Conservation (phyloP, 1,140 invertebrate genomes). For the Bombus affinis region DNA sequence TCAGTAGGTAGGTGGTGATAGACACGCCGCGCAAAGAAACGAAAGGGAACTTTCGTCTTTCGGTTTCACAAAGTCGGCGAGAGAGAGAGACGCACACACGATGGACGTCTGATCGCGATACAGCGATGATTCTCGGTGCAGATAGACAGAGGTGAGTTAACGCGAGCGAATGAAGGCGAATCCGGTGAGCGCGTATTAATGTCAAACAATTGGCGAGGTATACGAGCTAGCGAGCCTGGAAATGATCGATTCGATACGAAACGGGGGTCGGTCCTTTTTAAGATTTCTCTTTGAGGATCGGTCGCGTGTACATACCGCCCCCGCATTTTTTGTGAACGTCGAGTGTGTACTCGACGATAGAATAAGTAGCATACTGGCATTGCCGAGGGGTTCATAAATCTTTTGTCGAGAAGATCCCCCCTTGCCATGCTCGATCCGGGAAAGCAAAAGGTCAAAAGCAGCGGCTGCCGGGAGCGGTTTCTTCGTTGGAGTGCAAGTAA, state of each 20-base stretch:
- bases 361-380: constrained; percentile 73
- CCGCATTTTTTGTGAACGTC: constrained; percentile 67
- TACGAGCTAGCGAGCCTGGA: constrained; percentile 12
- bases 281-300: constrained; percentile 62
- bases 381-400: constrained; percentile 74
- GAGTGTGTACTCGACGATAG: constrained; percentile 71
- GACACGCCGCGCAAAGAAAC: background rate
- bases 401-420: constrained; percentile 73
- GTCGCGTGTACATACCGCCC: constrained; percentile 57
- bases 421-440: constrained; percentile 61
- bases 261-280: constrained; percentile 33
- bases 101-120: background rate
- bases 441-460: constrained; percentile 75
- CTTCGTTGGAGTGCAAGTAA: constrained; percentile 54
- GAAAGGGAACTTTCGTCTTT: too few species aligned
- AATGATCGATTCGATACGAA: constrained; percentile 59
- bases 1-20: background rate
- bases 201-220: constrained; percentile 27
- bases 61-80: too few species aligned
- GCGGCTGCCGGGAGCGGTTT: constrained; percentile 46
- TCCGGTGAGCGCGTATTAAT: too few species aligned
- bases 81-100: too few species aligned
- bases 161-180: background rate
- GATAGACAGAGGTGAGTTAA: background rate
- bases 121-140: background rate